Evolutionary conservation across 2,888 invertebrate genomes (phyloP), one percentile per base, ranked within the genome.

Genomic region (Euplagia quadripunctaria): DNA sequence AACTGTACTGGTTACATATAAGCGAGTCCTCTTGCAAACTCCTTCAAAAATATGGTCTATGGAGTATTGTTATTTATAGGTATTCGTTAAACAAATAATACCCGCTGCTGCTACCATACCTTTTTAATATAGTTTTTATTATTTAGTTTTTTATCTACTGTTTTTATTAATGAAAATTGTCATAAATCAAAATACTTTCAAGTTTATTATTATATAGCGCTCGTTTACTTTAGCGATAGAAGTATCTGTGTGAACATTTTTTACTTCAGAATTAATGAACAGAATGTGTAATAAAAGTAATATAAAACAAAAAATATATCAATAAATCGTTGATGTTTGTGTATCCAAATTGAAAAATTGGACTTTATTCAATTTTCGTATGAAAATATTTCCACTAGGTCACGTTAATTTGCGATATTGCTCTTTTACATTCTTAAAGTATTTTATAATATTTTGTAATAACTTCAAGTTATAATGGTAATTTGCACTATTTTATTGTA

Each of bases 241-340:
- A 58, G 20, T 31, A 58, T 31, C 31, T 12, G 61, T 14, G 63
- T 61, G 31, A 61, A 61, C 20, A 61, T 5, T 61, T 61, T 61
- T 31, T 20, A n/a, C 65, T 20, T 1, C 3, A 20, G 12, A 20
- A 46, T 65, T 1, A 49, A 20, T 14, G 17, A 51, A 66, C 31
- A 31, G 16, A 49, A 66, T 61, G 66, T 43, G 64, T 43, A 43
- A 64, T 65, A 20, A 55, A 20, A 68, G 46, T 42, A 61, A 68
- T 42, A 43, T 41, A 14, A 58, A 20, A 68, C 43, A 58, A 43
- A 46, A 66, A 61, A 46, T 61, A 68, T 46, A 31, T 17, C 61
- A 68, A 68, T 68, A 68, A 68, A 68, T 68, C 68, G 58, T 46
- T 8, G 31, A 9, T 61, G 46, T 61, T 61, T 68, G 43, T 68